These are phyloP conservation scores for Hylia prasina DNA, from an alignment of 2,113 vertebrate species.

Conservation along the genomic window DNA sequence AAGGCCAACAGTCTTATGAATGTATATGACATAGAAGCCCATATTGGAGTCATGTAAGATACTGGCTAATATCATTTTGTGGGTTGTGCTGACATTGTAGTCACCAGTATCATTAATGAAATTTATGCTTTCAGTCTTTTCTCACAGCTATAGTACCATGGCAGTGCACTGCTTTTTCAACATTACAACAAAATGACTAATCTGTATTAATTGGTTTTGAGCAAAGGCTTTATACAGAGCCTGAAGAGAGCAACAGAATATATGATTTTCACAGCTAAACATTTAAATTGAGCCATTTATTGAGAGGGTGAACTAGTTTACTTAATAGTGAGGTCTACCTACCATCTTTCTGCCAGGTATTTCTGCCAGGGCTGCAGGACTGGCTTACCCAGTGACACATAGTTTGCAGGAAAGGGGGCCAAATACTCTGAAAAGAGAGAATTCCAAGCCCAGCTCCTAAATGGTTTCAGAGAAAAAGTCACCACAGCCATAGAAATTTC, in stretches of 20 bases:
- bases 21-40: neutral
- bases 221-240: neutral
- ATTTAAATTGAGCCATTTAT: neutral
- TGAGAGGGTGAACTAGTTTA: neutral
- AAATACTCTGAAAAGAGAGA: neutral
- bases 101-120: neutral
- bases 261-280: neutral
- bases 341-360: neutral
- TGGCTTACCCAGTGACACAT: neutral
- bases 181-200: neutral
- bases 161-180: neutral
- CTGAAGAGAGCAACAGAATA: neutral
- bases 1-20: neutral
- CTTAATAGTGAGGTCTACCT: neutral
- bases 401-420: neutral
- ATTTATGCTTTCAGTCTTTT: neutral
- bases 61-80: neutral
- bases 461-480: neutral
- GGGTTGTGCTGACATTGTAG: neutral
- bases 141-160: neutral
- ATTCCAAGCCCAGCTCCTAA: neutral
- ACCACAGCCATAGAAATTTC: neutral
- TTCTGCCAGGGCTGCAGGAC: neutral
- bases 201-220: neutral
- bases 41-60: neutral